phyloP scores from a whole-genome alignment of 2,797 vertebrate genomes.

The Phataginus tetradactyla region DNA sequence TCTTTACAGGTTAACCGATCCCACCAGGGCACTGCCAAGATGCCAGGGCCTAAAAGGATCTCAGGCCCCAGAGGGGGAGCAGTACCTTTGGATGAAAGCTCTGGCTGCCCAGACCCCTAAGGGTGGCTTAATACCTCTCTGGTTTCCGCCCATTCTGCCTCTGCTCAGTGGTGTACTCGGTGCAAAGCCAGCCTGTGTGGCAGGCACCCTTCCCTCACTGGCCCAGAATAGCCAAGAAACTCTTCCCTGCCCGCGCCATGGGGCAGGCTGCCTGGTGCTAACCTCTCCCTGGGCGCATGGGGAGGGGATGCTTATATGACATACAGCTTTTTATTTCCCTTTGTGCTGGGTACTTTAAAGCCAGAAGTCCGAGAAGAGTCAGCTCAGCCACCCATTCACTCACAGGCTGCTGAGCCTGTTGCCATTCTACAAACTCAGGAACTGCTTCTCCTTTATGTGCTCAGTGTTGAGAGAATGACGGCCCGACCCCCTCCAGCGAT shows the following conservation, averaged over 20 bases:
- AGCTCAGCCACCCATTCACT: neutral
- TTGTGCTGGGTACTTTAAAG: neutral
- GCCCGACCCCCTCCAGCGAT: fast-evolving
- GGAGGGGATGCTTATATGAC: neutral
- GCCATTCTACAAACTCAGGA: neutral
- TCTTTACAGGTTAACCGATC: neutral
- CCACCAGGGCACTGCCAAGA: neutral
- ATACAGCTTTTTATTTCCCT: neutral
- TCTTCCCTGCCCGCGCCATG: fast-evolving
- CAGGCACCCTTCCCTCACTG: neutral
- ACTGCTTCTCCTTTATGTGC: neutral
- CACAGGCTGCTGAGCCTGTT: neutral
- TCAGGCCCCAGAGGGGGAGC: neutral
- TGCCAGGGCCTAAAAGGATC: neutral
- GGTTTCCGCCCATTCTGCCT: neutral
- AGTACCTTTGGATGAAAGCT: neutral
- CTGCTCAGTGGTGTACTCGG: too few species aligned
- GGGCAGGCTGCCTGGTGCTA: neutral
- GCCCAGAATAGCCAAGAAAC: neutral
- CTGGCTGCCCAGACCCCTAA: neutral
- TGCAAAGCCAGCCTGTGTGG: neutral
- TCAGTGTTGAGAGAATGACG: neutral
- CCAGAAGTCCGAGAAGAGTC: neutral
- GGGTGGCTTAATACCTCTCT: neutral
- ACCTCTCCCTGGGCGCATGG: neutral